Evolutionary conservation across 2,113 vertebrate genomes (phyloP), one percentile per base, ranked within the genome.

Genomic region (Callocephalon fimbriatum): DNA sequence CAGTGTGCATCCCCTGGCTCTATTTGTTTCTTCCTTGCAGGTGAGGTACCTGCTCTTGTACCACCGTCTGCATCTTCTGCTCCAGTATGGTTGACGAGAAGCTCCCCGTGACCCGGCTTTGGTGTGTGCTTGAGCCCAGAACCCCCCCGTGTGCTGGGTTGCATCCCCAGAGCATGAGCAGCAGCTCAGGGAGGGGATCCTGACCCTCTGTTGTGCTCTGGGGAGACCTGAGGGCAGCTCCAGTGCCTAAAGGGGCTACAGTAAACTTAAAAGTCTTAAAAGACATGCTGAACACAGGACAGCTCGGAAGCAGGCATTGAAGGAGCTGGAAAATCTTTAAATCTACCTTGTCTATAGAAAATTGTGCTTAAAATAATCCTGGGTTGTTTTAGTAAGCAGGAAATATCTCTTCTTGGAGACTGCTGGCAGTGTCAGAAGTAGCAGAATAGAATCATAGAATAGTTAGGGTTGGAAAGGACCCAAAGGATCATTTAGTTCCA

Each of bases 341-440:
- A 26, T 19, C 25, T 2, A 2, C 4, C 35, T 78, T 58, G 10
- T 65, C 25, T 5, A 6, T 5, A 21, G 37, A 63, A 66, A 86
- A 27, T 0, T 0, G 0, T 10, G 6, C 48, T 83, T 74, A 3
- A 54, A 81, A 29, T 7, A 66, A n/a, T 6, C 7, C 25, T 6
- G 7, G 4, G 0, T 7, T 18, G 2, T n/a, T 53, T 37, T 4
- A 25, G 16, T 8, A 10, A 15, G 21, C 14, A n/a, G 73, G 44
- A 92, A 81, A 6, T 10, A 2, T 10, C 76, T 32, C 23, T 42
- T 63, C 50, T 67, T 42, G 42, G n/a, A 86, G 59, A 12, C 31
- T 8, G 23, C 31, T 42, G 54, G 76, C 27, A 45, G 15, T 6
- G 21, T 32, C 54, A 10, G 59, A 32, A 61, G 40, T 3, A 20